Base-by-base conservation (phyloP, 2,888 invertebrate genomes). In the Operophtera brumata region DNA sequence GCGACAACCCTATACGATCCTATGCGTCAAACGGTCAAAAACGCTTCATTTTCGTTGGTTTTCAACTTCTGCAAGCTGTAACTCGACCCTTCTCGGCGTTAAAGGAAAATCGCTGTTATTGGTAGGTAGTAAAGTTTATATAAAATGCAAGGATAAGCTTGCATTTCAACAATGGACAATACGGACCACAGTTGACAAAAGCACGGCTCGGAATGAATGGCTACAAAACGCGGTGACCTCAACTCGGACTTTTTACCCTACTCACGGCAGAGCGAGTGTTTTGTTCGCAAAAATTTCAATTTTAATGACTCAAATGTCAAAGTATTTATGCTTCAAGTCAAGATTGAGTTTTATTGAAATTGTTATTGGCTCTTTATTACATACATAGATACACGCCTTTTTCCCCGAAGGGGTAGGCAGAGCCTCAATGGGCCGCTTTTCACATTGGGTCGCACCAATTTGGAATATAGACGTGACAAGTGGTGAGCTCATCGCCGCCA, bases 1-100 rank as follows among this genome's bases (percentile, higher is more conserved):
- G 61, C 64, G 58, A 66, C 65, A 73, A 75, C 73, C 70, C 73
- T 73, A 71, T 70, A 67, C 65, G 53, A 60, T 49, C 66, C 59
- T 67, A 69, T 76, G 71, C 72, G 75, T 76, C 75, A 73, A 71
- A 70, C 73, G 72, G 73, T 76, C 77, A 72, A 71, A 72, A 75
- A 67, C 75, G 73, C 73, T 80, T 77, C 75, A 75, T 78, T 77
- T 77, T 77, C 77, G 71, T 72, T 69, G 70, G 73, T 68, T 78
- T 75, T 75, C 70, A 67, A 59, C 57, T 50, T 57, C 55, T 54
- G 39, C 34, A 48, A 54, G 36, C 3, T 8, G 8, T 39, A 1
- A 36, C 9, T 12, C 13, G 25, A 54, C n/a, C n/a, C n/a, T n/a
- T n/a, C n/a, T n/a, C n/a, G n/a, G n/a, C 7, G 2, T 25, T 26